These are phyloP conservation scores for Liparis tanakae DNA, from an alignment of 2,797 vertebrate genomes.

Conservation along the genomic window DNA sequence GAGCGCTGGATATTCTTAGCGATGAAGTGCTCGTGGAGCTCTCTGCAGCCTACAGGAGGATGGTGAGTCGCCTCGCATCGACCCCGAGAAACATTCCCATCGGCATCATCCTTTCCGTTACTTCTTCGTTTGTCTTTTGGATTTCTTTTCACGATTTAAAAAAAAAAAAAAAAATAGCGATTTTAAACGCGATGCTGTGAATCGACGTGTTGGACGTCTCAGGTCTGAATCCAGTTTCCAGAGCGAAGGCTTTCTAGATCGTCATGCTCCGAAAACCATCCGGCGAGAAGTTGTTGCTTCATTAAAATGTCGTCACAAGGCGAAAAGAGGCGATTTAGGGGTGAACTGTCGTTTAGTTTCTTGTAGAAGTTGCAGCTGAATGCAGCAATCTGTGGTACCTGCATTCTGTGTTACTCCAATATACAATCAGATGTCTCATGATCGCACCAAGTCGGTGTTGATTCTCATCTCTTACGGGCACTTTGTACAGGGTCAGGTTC, in stretches of 20 bases:
- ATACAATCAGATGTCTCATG: neutral
- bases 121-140: neutral
- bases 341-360: constrained; percentile 4
- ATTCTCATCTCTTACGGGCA: neutral
- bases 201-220: neutral
- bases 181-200: neutral
- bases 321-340: neutral
- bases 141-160: neutral
- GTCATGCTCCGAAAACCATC: neutral
- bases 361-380: constrained; percentile 14
- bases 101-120: constrained; percentile 10
- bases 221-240: neutral
- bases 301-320: neutral
- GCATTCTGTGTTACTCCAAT: neutral
- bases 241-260: constrained; percentile 2
- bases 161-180: neutral
- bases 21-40: constrained; percentile 93
- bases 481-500: neutral
- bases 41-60: constrained; percentile 90
- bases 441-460: neutral
- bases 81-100: neutral
- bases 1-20: constrained; percentile 94
- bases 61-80: constrained; percentile 83
- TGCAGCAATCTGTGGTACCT: neutral
- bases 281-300: neutral